Evolutionary conservation across 2,797 vertebrate species (phyloP), one percentile per base, ranked within the genome.

Genomic region (Lophotriccus pileatus): DNA sequence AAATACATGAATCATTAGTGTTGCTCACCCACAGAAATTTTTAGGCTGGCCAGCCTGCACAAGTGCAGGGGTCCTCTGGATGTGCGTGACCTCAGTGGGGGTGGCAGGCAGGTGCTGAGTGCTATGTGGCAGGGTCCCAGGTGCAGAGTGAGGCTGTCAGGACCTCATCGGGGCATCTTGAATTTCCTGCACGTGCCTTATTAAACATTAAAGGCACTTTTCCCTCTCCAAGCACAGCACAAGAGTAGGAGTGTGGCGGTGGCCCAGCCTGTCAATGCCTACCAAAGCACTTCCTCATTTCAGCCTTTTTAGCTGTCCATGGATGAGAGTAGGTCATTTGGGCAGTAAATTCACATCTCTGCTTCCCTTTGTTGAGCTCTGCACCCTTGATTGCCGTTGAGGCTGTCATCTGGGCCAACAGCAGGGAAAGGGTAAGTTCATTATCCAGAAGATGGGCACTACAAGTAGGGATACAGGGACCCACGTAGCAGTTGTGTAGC

Each of bases 401-500:
- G 7, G 24, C 12, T 87, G 34, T 23, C 14, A 4, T 28, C 28
- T 34, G 34, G 64, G 47, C 53, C 36, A 83, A 81, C 47, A 87
- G n/a, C 32, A 76, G 44, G 44, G 43, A 41, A 46, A 43, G 32
- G 55, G 9, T 30, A 41, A 73, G 32, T 14, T 76, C 24, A 8
- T 63, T 62, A 39, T 73, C 25, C 30, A 67, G 4, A 86, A 81
- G 36, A 6, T 68, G 49, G 84, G 22, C 22, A 28, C 37, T 43
- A 0, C 28, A 55, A 67, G 47, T 21, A 18, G 11, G 7, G 23
- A 30, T 72, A 28, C 25, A 52, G 41, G 24, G 30, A 36, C 23
- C 7, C 1, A 0, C 12, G 3, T 3, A 30, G 41, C 34, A 73
- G 16, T 30, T 63, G 34, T 0, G 0, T 70, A 43, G 52, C 4